Conservation (phyloP, 2,888 invertebrate genomes). For the Hirtodrosophila duncani region DNA sequence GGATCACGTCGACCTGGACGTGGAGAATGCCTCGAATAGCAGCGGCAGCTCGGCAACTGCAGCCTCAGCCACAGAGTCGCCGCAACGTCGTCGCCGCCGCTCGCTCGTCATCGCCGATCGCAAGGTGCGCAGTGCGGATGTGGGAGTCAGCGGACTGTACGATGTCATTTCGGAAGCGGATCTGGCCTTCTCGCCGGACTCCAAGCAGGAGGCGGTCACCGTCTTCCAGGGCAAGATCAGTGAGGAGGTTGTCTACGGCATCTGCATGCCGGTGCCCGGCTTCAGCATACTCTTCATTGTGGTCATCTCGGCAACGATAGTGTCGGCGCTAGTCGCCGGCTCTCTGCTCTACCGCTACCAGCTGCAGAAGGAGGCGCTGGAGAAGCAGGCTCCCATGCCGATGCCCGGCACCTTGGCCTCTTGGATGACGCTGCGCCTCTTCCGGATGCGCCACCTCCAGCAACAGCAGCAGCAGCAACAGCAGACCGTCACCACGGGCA, state of each 20-base stretch:
- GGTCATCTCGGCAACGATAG: conserved; percentile 91
- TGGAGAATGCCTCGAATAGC: conserved; percentile 7
- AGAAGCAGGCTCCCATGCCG: conserved; percentile 80
- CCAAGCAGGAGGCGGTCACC: conserved; percentile 88
- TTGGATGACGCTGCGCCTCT: conserved; percentile 85
- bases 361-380: conserved; percentile 84
- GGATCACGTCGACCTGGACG: conserved; percentile 68
- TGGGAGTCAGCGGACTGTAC: conserved; percentile 93
- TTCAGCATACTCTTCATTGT: conserved; percentile 93
- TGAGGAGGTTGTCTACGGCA: conserved; percentile 94
- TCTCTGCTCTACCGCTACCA: conserved; percentile 88
- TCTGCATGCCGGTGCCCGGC: conserved; percentile 92
- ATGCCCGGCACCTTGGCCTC: conserved; percentile 84
- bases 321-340: conserved; percentile 91
- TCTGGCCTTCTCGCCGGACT: conserved; percentile 91
- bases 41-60: conserved; percentile 5
- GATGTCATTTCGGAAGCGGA: conserved; percentile 95
- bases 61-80: not conserved
- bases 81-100: conserved; percentile 80
- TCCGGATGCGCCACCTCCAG: conserved; percentile 79
- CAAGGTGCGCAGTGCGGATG: conserved; percentile 89
- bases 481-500: conserved; percentile 42
- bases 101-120: conserved; percentile 84
- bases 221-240: conserved; percentile 92
- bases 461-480: conserved; percentile 67